Percentiles rank a stretch among this genome's conserved stretches.
Evolutionary conservation across 2,888 invertebrate species (phyloP).

Genomic region (Volucella zonaria): DNA sequence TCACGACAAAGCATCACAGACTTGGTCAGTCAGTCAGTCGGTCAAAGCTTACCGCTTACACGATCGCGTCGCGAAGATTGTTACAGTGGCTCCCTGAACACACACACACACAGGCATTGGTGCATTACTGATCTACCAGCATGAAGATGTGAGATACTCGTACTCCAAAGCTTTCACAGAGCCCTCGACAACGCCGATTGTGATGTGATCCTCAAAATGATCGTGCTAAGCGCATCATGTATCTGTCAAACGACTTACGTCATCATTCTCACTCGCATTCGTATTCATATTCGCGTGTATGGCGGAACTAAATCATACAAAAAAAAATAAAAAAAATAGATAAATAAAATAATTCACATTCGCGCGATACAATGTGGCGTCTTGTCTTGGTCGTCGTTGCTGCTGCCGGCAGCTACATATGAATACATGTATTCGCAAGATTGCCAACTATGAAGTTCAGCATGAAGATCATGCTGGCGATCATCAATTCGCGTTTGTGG

Average conservation of each 20-base stretch:
- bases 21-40: slow-evolving; percentile 73
- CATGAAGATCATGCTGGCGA: slow-evolving; percentile 44
- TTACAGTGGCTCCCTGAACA: slow-evolving; percentile 26
- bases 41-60: slow-evolving; percentile 63
- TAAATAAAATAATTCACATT: slow-evolving; percentile 34
- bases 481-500: slow-evolving; percentile 45
- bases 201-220: slow-evolving; percentile 51
- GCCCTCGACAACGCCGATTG: slow-evolving; percentile 13
- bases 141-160: slow-evolving; percentile 1
- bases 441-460: no score
- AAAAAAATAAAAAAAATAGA: slow-evolving; percentile 7
- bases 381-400: slow-evolving; percentile 60
- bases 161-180: slow-evolving; percentile 25
- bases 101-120: not conserved
- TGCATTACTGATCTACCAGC: slow-evolving; percentile 32
- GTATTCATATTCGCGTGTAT: slow-evolving; percentile 55
- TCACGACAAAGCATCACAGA: slow-evolving; percentile 30
- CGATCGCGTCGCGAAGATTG: slow-evolving; percentile 19
- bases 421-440: not conserved
- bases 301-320: slow-evolving; percentile 55
- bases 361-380: slow-evolving; percentile 46
- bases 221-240: slow-evolving; percentile 61
- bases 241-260: slow-evolving; percentile 59
- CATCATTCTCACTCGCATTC: slow-evolving; percentile 26
- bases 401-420: slow-evolving; percentile 32